Percentiles rank a stretch among this genome's conserved stretches.
phyloP scores from a whole-genome alignment of 1,140 invertebrate species.

The Cheumatopsyche charites region DNA sequence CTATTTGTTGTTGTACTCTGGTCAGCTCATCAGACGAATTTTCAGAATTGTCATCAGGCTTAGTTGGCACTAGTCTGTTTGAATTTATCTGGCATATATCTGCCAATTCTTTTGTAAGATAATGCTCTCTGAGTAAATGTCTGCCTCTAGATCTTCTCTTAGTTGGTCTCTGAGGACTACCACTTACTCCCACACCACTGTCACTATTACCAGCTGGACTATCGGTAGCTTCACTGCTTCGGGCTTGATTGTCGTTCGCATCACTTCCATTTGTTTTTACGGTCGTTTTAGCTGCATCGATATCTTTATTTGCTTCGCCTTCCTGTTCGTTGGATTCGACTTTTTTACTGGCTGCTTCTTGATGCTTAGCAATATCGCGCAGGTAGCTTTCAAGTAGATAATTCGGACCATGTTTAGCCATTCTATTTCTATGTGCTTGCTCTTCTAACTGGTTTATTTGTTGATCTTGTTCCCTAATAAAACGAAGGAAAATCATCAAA shows the following conservation, averaged over 20 bases:
- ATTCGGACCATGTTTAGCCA: slow-evolving; percentile 78
- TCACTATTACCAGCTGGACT: slow-evolving; percentile 64
- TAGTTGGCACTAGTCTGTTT: slow-evolving; percentile 59
- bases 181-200: slow-evolving; percentile 62
- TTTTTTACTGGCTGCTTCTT: slow-evolving; percentile 49
- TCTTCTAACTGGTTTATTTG: slow-evolving; percentile 79
- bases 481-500: slow-evolving; percentile 32
- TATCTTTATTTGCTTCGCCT: slow-evolving; percentile 21
- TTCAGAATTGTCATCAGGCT: slow-evolving; percentile 62
- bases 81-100: slow-evolving; percentile 61
- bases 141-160: slow-evolving; percentile 61
- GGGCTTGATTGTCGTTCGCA: slow-evolving; percentile 59
- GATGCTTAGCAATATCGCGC: slow-evolving; percentile 53
- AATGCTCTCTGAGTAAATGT: slow-evolving; percentile 60
- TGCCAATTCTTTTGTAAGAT: slow-evolving; percentile 61
- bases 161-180: slow-evolving; percentile 59
- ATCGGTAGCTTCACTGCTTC: slow-evolving; percentile 59
- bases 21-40: slow-evolving; percentile 59
- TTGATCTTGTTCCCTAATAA: slow-evolving; percentile 74
- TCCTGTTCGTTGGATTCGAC: slow-evolving; percentile 28
- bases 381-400: slow-evolving; percentile 83
- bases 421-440: slow-evolving; percentile 71
- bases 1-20: slow-evolving; percentile 65
- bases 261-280: slow-evolving; percentile 50
- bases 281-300: slow-evolving; percentile 31